Conservation (phyloP, 2,113 vertebrate species). For the Podilymbus podiceps region DNA sequence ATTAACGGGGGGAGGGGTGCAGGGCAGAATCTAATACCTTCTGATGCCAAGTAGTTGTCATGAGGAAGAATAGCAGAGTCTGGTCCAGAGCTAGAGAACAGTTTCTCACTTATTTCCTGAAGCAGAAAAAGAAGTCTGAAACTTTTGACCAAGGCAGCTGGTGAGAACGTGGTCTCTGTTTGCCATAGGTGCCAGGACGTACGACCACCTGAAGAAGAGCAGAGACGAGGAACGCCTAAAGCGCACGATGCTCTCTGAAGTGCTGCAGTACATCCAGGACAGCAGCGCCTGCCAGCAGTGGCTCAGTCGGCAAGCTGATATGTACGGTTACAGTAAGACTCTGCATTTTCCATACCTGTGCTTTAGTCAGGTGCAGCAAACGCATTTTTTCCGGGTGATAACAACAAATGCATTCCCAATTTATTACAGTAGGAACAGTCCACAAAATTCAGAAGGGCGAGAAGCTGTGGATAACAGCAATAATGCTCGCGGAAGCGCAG, state of each 20-base stretch:
- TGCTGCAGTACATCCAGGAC: conserved; percentile 97
- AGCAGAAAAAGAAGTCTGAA: background rate
- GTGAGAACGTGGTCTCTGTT: background rate
- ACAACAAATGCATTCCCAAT: accelerated
- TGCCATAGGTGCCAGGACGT: conserved; percentile 86
- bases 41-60: background rate
- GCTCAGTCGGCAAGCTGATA: conserved; percentile 94
- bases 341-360: background rate
- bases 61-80: background rate
- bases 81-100: background rate
- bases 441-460: background rate
- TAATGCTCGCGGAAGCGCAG: background rate
- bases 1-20: background rate
- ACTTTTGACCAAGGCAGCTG: background rate
- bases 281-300: conserved; percentile 95
- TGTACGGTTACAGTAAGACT: conserved; percentile 74
- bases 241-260: conserved; percentile 91
- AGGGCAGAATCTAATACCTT: background rate
- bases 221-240: conserved; percentile 91
- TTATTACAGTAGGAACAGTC: background rate
- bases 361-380: background rate
- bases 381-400: background rate
- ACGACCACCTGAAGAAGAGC: conserved; percentile 86
- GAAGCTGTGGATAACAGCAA: background rate
- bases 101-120: background rate